Conservation (phyloP, 1,140 invertebrate species). For the Heliconius melpomene region DNA sequence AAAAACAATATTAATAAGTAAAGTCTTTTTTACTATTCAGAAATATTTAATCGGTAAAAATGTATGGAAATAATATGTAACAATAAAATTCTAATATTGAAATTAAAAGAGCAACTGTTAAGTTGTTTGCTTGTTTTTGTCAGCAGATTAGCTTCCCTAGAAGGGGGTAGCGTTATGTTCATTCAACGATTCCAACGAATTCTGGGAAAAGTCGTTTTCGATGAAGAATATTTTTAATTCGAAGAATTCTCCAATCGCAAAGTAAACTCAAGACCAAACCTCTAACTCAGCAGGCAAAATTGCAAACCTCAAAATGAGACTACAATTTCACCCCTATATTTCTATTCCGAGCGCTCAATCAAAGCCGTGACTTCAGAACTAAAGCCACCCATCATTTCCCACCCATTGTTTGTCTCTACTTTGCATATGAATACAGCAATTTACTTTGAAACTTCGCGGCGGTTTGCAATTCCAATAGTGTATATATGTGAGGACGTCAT, state of each 20-base stretch:
- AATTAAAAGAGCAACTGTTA: too few species aligned
- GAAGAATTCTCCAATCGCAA: neutral
- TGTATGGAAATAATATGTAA: too few species aligned
- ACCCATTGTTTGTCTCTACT: slow-evolving; percentile 6
- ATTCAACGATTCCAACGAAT: too few species aligned
- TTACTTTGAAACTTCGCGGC: slow-evolving; percentile 17
- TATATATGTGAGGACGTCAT: slow-evolving; percentile 25
- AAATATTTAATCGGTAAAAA: too few species aligned
- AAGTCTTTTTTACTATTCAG: too few species aligned
- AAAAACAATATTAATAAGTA: too few species aligned
- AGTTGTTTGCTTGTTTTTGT: too few species aligned
- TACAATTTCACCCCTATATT: neutral
- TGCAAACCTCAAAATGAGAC: neutral
- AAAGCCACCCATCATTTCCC: neutral
- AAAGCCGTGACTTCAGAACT: neutral
- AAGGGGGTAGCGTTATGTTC: too few species aligned
- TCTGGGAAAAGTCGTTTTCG: too few species aligned
- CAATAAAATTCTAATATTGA: too few species aligned
- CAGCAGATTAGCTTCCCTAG: too few species aligned
- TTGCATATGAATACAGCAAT: slow-evolving; percentile 38
- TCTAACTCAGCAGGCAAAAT: neutral
- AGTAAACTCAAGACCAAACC: neutral
- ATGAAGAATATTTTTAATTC: too few species aligned
- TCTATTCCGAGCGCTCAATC: neutral
- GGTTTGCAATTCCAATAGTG: slow-evolving; percentile 14